Base-by-base conservation (phyloP, 1,140 invertebrate species). In the Nautilus pompilius region DNA sequence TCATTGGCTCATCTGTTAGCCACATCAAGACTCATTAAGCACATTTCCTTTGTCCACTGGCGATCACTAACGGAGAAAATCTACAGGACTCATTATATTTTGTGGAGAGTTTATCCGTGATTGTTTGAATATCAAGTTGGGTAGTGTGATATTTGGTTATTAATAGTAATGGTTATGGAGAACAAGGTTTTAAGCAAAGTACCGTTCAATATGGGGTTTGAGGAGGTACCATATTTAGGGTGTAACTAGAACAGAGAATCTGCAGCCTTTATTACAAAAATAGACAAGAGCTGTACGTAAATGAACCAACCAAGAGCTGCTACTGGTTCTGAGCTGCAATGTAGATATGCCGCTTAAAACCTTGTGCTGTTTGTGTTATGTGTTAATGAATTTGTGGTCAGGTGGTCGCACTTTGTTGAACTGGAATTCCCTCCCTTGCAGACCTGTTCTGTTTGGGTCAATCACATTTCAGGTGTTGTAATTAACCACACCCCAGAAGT, bases 341-440 rank as follows among this genome's bases (percentile, higher is more conserved):
- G 49, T 53, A 28, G 26, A 53, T 46, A 46, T 53, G 49, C 49
- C 26, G 49, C 49, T 53, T 53, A 53, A 53, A 53, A 53, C 49
- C 49, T 53, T 53, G 49, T 28, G 26, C 49, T 20, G 49, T 53
- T 53, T 53, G 49, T 53, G 49, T 53, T 53, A 28, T 17, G 49
- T 53, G 49, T 53, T 53, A 53, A 53, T 53, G n/a, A 53, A 53
- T 53, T 53, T 53, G 49, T 53, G 49, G 49, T 53, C 24, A 53
- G 49, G 26, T 53, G 49, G 49, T 53, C 49, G 49, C 49, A 53
- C 22, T 53, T 53, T 53, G 49, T 53, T 53, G 49, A 53, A 53
- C 49, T 28, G 29, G 49, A 53, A 53, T 28, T 53, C 49, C 49
- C 49, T 53, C 49, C 49, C 49, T 53, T 53, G 49, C 49, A 53